These are phyloP conservation scores for Celastrina argiolus DNA, from an alignment of 2,888 invertebrate genomes.

Conservation along the genomic window DNA sequence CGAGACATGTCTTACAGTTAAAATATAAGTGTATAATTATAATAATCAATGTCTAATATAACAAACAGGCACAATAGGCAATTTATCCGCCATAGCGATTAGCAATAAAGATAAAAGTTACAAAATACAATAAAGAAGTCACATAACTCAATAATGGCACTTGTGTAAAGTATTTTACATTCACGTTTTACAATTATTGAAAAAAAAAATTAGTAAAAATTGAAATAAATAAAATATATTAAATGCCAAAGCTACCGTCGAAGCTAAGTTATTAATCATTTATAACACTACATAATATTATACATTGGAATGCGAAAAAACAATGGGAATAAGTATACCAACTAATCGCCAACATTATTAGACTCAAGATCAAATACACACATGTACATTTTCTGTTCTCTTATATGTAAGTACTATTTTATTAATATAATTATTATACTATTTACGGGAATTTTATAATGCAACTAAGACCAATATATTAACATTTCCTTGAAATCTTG, in stretches of 20 bases:
- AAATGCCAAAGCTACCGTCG: not conserved
- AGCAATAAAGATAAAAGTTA: not conserved
- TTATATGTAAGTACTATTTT: too few relatives aligned
- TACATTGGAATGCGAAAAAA: not conserved
- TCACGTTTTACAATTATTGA: not conserved
- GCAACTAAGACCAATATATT: not conserved
- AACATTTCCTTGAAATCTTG: too few relatives aligned
- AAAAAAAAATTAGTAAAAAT: not conserved
- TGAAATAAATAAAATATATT: not conserved
- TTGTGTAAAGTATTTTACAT: not conserved
- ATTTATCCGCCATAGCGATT: not conserved
- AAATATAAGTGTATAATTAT: not conserved
- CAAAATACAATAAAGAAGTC: not conserved
- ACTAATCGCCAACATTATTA: too few relatives aligned
- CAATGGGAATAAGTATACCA: not conserved
- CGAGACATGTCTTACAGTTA: not conserved
- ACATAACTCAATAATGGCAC: not conserved
- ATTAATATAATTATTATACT: not conserved
- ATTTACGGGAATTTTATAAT: not conserved
- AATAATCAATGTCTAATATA: not conserved
- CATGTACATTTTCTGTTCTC: too few relatives aligned
- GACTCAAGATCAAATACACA: too few relatives aligned
- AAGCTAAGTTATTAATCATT: not conserved
- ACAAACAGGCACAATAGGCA: conserved; percentile 18
- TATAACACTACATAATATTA: not conserved